Base-by-base conservation (phyloP, 1,140 invertebrate genomes). In the Calephelis virginiensis region DNA sequence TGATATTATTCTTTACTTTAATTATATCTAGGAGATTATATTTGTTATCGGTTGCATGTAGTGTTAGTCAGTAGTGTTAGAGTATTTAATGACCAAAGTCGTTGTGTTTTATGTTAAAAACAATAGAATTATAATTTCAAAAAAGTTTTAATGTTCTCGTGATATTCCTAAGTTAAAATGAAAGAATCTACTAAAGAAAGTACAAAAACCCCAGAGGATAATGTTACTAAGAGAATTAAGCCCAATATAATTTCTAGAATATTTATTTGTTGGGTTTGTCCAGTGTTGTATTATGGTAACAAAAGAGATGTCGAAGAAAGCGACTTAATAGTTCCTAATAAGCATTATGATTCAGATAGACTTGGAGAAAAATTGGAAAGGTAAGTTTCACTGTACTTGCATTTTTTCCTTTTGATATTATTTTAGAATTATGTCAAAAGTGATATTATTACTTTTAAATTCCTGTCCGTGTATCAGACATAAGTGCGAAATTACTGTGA, bases 301-400 rank as follows among this genome's bases (percentile, higher is more conserved):
- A 72, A 70, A 72, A 75, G 82, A 67, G 81, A 86, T 61, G 70
- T 86, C 6, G 80, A 84, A 68, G 83, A 86, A 68, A 71, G 69
- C 14, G 83, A 86, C 67, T 69, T 86, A 28, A 79, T 86, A 46
- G 63, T 81, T 61, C 85, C 83, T 0, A 75, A 59, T 46, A 82
- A 82, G 50, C 66, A 71, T 63, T 88, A 80, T 50, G 80, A 83
- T 69, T 82, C 85, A 8, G 75, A 80, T n/a, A 70, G 56, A 46
- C 78, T 82, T 64, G 85, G 85, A 38, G 78, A 78, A 12, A 77
- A 77, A 60, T 70, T 88, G 17, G 83, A 88, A 81, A 82, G 72
- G 85, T 87, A 80, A 69, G 38, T 65, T 38, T 38, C 3, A n/a
- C 17, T 43, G 8, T 9, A 43, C 40, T 9, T 43, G 7, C 40